Conservation (phyloP, 2,113 vertebrate genomes). For the Semicossyphus pulcher region DNA sequence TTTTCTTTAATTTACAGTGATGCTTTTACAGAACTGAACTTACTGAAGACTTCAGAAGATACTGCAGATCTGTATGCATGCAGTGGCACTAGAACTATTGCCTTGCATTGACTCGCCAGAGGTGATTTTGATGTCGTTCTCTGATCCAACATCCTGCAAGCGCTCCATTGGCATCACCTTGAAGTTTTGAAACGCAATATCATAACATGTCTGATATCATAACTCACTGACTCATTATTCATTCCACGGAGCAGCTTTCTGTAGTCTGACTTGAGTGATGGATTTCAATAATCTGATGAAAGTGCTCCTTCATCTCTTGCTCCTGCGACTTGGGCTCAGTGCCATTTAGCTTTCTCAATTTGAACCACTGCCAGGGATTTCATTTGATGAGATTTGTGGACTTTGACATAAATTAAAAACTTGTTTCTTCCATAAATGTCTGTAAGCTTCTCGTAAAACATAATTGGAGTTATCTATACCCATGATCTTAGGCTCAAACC, state of each 20-base stretch:
- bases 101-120: neutral
- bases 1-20: too few relatives aligned
- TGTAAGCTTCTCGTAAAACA: neutral
- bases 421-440: neutral
- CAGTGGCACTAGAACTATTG: neutral
- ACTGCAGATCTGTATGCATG: neutral
- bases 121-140: neutral
- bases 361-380: conserved; percentile 48
- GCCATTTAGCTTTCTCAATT: conserved; percentile 43
- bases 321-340: conserved; percentile 27
- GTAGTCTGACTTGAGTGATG: conserved; percentile 29
- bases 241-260: conserved; percentile 18
- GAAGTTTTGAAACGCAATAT: conserved; percentile 4
- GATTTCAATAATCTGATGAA: conserved; percentile 53
- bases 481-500: neutral
- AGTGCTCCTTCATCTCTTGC: conserved; percentile 38
- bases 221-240: conserved; percentile 19
- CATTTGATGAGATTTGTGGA: conserved; percentile 40
- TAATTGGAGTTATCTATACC: neutral
- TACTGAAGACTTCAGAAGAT: neutral
- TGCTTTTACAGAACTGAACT: too few relatives aligned
- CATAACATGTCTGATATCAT: conserved; percentile 27
- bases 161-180: conserved; percentile 29
- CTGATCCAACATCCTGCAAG: conserved; percentile 1
- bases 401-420: conserved; percentile 8